phyloP scores from a whole-genome alignment of 2,797 vertebrate genomes.

The Urophycis tenuis region DNA sequence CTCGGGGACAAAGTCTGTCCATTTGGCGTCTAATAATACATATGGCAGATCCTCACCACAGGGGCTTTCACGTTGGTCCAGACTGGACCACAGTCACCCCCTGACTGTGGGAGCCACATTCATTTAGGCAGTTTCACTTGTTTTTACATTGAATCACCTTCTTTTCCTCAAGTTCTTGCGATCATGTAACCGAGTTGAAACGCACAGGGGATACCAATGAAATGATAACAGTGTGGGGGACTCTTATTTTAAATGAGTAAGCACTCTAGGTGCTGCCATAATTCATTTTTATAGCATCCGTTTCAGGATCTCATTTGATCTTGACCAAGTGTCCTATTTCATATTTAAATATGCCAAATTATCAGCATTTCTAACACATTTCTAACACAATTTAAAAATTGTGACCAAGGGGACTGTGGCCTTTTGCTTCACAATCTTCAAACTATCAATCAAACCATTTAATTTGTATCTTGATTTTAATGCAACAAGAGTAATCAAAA shows the following conservation, averaged over 20 bases:
- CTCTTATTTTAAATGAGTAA: background rate
- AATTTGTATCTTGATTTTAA: background rate
- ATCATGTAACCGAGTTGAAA: background rate
- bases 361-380: background rate
- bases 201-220: background rate
- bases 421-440: background rate
- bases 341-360: background rate
- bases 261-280: background rate
- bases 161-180: background rate
- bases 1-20: slow-evolving; percentile 38
- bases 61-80: slow-evolving; percentile 23
- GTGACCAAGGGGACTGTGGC: background rate
- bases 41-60: slow-evolving; percentile 54
- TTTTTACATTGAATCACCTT: background rate
- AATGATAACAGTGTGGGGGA: background rate
- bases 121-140: background rate
- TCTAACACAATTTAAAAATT: background rate
- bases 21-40: slow-evolving; percentile 52
- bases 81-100: background rate
- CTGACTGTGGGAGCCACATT: background rate
- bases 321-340: no score
- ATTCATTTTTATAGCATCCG: no score
- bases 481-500: slow-evolving; percentile 7
- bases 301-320: no score
- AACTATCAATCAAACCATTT: background rate